Evolutionary conservation across 92 coral and sea anemone species (phyloP).

Genomic region (Porites divaricata): DNA sequence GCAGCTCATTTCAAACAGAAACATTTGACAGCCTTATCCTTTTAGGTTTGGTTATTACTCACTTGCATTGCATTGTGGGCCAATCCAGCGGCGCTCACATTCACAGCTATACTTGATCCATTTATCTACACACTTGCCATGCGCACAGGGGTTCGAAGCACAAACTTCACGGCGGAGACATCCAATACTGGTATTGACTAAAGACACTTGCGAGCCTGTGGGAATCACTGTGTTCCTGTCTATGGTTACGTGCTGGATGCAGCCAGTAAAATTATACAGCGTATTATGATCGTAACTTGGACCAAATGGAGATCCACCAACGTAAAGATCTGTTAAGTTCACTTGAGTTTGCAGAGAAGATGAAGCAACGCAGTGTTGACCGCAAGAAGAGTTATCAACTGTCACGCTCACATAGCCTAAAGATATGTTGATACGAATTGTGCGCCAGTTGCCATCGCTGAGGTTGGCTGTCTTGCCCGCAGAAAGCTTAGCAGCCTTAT

Average conservation of each 20-base stretch:
- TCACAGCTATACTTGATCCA: conserved; percentile 91
- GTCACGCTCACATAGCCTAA: conserved; percentile 27
- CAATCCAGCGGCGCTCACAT: conserved; percentile 82
- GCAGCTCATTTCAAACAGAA: too few relatives aligned
- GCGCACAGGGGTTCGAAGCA: conserved; percentile 78
- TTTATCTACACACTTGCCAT: conserved; percentile 86
- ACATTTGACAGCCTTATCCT: too few relatives aligned
- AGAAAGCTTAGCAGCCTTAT: conserved; percentile 25
- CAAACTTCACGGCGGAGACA: conserved; percentile 87
- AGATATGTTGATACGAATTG: conserved; percentile 63
- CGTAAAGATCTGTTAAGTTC: conserved; percentile 45
- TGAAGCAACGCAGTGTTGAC: conserved; percentile 28
- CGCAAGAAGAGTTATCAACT: conserved; percentile 82
- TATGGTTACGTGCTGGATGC: conserved; percentile 82
- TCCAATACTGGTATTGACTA: conserved; percentile 55
- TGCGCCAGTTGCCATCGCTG: conserved; percentile 70
- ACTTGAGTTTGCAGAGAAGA: conserved; percentile 33
- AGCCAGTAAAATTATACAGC: conserved; percentile 75
- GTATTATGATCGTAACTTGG: neutral
- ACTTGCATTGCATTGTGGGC: conserved; percentile 83
- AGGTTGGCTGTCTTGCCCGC: conserved; percentile 62
- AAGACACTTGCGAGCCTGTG: conserved; percentile 46
- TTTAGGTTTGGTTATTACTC: conserved; percentile 29
- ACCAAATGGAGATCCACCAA: conserved; percentile 70
- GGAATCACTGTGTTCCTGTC: conserved; percentile 73